phyloP scores from a whole-genome alignment of 2,797 vertebrate species.

The Pelodytes ibericus region DNA sequence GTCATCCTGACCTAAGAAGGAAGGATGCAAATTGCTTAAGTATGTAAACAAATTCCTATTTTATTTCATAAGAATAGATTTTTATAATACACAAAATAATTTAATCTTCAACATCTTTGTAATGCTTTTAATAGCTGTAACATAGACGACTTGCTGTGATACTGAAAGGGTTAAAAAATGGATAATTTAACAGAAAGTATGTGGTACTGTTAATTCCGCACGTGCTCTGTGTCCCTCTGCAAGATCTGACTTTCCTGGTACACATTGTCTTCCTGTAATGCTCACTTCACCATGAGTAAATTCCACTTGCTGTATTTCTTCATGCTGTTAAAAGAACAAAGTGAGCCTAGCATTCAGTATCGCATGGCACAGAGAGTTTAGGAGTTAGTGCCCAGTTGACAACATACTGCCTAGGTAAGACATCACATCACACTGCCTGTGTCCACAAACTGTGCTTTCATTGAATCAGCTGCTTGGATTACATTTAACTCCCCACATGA shows the following conservation, averaged over 20 bases:
- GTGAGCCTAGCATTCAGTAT: neutral
- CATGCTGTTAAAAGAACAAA: conserved; percentile 11
- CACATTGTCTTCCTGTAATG: neutral
- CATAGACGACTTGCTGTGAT: too few species aligned
- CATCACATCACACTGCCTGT: neutral
- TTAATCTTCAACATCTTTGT: too few species aligned
- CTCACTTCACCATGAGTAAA: neutral
- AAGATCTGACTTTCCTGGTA: neutral
- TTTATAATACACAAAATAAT: too few species aligned
- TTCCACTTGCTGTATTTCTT: neutral
- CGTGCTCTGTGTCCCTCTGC: neutral
- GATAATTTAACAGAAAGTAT: too few species aligned
- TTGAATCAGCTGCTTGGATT: neutral
- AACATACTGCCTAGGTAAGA: neutral
- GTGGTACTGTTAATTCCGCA: neutral
- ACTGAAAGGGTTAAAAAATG: too few species aligned
- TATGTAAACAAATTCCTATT: too few species aligned
- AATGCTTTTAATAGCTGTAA: too few species aligned
- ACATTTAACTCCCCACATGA: neutral
- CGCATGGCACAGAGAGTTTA: neutral
- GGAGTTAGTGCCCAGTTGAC: neutral
- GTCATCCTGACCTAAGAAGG: too few species aligned
- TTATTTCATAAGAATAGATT: too few species aligned
- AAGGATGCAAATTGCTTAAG: too few species aligned
- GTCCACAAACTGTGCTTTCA: neutral